Evolutionary conservation across 2,888 invertebrate genomes (phyloP), one percentile per base, ranked within the genome.

Genomic region (Trypoxylon attenuatum): DNA sequence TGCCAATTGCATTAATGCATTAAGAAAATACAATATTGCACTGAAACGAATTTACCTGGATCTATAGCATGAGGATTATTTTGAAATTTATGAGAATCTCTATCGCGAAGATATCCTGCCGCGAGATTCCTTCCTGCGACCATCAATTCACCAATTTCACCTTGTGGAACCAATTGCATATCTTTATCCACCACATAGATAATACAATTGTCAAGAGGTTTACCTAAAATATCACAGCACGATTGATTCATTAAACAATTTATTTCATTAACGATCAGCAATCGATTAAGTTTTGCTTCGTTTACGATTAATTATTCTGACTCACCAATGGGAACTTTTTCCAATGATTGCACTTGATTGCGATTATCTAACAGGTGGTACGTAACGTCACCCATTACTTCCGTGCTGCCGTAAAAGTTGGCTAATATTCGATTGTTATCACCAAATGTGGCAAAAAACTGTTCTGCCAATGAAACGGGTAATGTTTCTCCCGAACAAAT

Each of bases 331-430:
- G 96, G 96, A 49, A 96, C 91, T 74, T 93, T 94, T 5, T 91
- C 90, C 57, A 90, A 88, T 58, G 89, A 85, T 64, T 91, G 89
- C 60, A 94, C 79, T 70, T 94, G 92, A 2, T 89, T 89, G 10
- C 88, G 82, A 49, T 88, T 90, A 59, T 90, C 90, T 76, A 96
- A 88, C 0, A 92, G 89, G 75, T 93, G 92, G 79, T 91, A 96
- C 0, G 96, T 95, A 1, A 96, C 95, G 82, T 96, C 96, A 0
- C 95, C 96, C 93, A 96, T 96, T 0, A 96, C 92, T 85, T 97
- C 97, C 0, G 96, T 96, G 71, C 96, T 95, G 0, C 97, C 97
- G 80, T 96, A 96, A 82, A 96, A 96, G 83, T 96, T 97, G 52
- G 94, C 95, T 38, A 97, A 87, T 13, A 90, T 89, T 66, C 93